phyloP scores from a whole-genome alignment of 2,113 vertebrate species.

The Neopipo cinnamomea region DNA sequence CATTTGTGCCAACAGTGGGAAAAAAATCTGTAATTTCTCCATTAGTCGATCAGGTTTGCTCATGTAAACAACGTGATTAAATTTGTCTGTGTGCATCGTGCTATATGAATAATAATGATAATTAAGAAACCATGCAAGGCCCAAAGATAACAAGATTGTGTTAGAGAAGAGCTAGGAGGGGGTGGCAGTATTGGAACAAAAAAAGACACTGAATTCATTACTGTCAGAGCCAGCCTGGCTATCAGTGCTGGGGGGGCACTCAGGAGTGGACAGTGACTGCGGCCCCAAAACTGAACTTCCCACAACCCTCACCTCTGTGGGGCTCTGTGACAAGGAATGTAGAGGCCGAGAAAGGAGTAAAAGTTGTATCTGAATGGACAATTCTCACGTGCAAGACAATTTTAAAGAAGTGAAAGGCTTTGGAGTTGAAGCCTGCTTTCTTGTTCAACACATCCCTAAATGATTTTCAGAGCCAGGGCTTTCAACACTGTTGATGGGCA shows the following conservation, averaged over 20 bases:
- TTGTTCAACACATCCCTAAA: rapidly evolving
- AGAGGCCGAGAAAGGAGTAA: no score
- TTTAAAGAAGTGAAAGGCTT: background rate
- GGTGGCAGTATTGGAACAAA: background rate
- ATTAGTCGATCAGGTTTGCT: constrained; percentile 38
- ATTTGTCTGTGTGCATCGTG: background rate
- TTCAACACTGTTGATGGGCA: rapidly evolving
- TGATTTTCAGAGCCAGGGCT: background rate
- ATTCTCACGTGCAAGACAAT: rapidly evolving
- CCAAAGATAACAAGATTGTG: background rate
- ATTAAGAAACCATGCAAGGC: background rate
- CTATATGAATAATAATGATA: constrained; percentile 45
- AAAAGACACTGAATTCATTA: rapidly evolving
- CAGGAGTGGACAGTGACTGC: background rate
- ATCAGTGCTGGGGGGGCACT: rapidly evolving
- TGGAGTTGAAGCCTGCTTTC: background rate
- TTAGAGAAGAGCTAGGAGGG: background rate
- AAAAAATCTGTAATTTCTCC: background rate
- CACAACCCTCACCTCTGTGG: no score
- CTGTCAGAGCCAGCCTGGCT: background rate
- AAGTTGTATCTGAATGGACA: background rate
- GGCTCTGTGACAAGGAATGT: rapidly evolving
- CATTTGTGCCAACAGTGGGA: background rate
- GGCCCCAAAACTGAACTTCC: no score
- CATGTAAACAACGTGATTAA: constrained; percentile 35